Evolutionary conservation across 2,113 vertebrate species (phyloP), one percentile per base, ranked within the genome.

Genomic region (Thamnaconus septentrionalis): DNA sequence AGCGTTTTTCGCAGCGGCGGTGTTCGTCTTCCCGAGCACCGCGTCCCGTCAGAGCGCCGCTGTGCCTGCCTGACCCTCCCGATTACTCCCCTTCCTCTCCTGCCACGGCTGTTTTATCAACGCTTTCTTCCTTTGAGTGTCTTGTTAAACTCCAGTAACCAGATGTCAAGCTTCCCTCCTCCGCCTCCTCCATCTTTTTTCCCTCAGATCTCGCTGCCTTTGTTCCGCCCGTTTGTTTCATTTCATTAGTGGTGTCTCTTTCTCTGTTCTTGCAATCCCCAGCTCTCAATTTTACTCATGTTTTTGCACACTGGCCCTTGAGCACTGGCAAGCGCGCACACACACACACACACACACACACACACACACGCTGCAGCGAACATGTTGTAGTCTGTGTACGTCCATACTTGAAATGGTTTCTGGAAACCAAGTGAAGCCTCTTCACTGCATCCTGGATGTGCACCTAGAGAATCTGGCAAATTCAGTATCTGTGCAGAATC

Each of bases 61-160:
- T 52, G 47, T 49, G 45, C 64, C 57, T 49, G 45, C 64, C 57
- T 69, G 78, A 75, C 75, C 87, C 72, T 54, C 59, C 63, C 70
- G 65, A 81, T 79, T 81, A 64, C 57, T 43, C 56, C 6, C 60
- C 10, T 62, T 78, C 47, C 64, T 78, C 43, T 79, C 54, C 61
- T 73, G 73, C 70, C 70, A 59, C 66, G 64, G 61, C 43, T 76
- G 47, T 51, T 74, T 72, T 50, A 71, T 57, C n/a, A 6, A 41
- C 56, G 55, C 71, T 61, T 56, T 74, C 65, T 71, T 46, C 64
- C 61, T 80, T 55, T 74, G 69, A 80, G 76, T 53, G 61, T 73
- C 80, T 87, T 79, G 76, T 86, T 82, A 85, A 83, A 78, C 75
- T 75, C 56, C 53, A 46, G 48, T 60, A 84, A 80, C 74, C 84